Conservation (phyloP, 2,113 vertebrate genomes). For the Ictidomys tridecemlineatus region DNA sequence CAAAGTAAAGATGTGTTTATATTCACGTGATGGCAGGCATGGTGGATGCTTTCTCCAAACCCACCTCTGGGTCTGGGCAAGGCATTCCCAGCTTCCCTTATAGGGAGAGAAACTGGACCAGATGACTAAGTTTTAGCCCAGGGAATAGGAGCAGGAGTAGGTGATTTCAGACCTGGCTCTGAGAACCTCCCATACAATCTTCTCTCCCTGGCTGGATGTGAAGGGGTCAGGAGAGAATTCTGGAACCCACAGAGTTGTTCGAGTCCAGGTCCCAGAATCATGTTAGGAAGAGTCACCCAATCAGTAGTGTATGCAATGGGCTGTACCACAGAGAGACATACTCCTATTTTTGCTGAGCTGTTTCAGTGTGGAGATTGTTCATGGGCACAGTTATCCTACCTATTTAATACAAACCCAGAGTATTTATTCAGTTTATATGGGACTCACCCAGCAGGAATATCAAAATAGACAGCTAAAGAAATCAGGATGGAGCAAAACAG, state of each 20-base stretch:
- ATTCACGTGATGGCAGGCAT: background rate
- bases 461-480: constrained; percentile 21
- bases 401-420: background rate
- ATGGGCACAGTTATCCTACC: background rate
- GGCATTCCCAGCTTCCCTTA: background rate
- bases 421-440: background rate
- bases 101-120: background rate
- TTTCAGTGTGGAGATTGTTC: background rate
- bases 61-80: background rate
- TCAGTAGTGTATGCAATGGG: background rate
- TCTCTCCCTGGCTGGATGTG: background rate
- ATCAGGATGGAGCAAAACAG: background rate
- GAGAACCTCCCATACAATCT: background rate
- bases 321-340: background rate
- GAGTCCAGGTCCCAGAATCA: background rate
- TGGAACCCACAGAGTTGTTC: background rate
- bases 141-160: background rate
- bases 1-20: background rate
- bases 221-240: background rate
- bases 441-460: background rate
- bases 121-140: background rate
- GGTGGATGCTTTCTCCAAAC: background rate
- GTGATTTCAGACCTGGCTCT: background rate
- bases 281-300: background rate
- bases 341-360: constrained; percentile 1